Evolutionary conservation across 2,888 invertebrate genomes (phyloP).

Genomic region (Corythucha ciliata): DNA sequence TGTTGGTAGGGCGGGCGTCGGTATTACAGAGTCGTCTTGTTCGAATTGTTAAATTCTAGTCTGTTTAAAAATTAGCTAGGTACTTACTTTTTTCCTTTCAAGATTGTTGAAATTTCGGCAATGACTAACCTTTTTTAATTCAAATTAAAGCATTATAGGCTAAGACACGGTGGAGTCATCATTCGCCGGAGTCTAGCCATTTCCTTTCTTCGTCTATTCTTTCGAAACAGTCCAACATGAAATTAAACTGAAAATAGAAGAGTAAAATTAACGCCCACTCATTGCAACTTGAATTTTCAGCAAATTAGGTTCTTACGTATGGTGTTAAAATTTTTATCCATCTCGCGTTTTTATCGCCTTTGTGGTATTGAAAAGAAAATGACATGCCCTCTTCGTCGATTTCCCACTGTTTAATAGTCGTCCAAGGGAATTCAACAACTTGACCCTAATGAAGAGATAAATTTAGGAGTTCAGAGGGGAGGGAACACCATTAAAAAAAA

Average conservation of each 20-base stretch:
- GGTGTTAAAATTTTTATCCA: constrained; percentile 81
- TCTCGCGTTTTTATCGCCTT: constrained; percentile 68
- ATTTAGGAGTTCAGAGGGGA: too few relatives aligned
- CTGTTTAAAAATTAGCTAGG: too few relatives aligned
- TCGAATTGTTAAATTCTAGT: too few relatives aligned
- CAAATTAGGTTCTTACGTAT: constrained; percentile 58
- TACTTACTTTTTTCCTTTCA: too few relatives aligned
- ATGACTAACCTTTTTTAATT: too few relatives aligned
- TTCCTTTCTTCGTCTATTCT: constrained; percentile 86
- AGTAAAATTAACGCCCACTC: not conserved
- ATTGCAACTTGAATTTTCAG: not conserved
- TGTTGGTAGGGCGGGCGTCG: too few relatives aligned
- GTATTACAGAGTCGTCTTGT: too few relatives aligned
- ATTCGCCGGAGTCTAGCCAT: constrained; percentile 73
- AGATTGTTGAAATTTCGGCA: too few relatives aligned
- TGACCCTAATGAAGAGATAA: constrained; percentile 46
- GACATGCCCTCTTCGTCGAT: constrained; percentile 88
- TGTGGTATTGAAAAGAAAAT: constrained; percentile 76
- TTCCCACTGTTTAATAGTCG: constrained; percentile 72
- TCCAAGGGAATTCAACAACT: constrained; percentile 77
- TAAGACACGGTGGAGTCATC: too few relatives aligned
- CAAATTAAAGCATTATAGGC: too few relatives aligned
- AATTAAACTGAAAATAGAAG: constrained; percentile 58
- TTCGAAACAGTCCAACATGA: constrained; percentile 89
- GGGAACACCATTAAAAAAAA: too few relatives aligned